A percentile compares a stretch with the other conserved stretches of the same genome.
Conservation (phyloP, 2,113 vertebrate species). For the Ranitomeya variabilis region DNA sequence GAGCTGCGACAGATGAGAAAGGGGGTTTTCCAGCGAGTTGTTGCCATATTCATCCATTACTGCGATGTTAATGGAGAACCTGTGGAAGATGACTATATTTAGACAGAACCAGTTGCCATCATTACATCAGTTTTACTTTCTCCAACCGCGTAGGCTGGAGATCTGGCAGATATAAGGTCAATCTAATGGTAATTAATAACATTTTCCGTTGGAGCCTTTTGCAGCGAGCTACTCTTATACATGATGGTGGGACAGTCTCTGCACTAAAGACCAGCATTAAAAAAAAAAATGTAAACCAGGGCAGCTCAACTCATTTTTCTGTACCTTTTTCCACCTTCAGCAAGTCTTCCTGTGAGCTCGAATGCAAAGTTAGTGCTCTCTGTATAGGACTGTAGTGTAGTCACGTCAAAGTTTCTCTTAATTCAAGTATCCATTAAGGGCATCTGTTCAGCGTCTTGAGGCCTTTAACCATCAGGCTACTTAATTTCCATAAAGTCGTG, state of each 20-base stretch:
- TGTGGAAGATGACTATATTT: conserved; percentile 96
- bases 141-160: conserved; percentile 1
- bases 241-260: background rate
- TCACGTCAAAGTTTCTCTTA: background rate
- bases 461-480: background rate
- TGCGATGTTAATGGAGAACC: conserved; percentile 94
- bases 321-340: background rate
- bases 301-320: background rate
- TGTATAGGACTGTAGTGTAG: background rate
- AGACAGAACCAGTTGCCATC: conserved; percentile 51
- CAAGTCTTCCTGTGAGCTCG: conserved; percentile 27
- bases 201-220: background rate
- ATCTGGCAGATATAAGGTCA: background rate
- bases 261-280: background rate
- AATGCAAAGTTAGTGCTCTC: background rate
- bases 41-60: conserved; percentile 96
- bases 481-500: background rate
- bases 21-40: conserved; percentile 92
- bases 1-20: conserved; percentile 88
- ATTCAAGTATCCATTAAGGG: background rate
- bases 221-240: background rate
- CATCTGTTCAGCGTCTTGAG: background rate
- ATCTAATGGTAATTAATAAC: background rate
- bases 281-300: background rate
- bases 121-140: background rate